Base-by-base conservation (phyloP, 2,113 vertebrate genomes). In the Upupa epops region DNA sequence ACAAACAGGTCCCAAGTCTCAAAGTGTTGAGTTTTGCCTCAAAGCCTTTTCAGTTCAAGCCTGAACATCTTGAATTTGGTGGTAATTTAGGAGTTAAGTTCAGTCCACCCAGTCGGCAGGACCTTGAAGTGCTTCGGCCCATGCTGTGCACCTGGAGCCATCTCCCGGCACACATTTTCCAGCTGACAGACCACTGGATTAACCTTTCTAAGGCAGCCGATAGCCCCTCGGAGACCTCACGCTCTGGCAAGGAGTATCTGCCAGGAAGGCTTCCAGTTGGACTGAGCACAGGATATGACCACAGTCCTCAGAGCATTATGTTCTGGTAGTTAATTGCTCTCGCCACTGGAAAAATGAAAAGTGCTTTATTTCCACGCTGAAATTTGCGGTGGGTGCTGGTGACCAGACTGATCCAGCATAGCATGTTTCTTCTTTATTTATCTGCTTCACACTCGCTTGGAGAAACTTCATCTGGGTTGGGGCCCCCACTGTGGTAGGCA, bases 231-330 rank as follows among this genome's bases (percentile, higher is more conserved):
- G 86, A 86, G 68, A 86, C 58, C 40, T 51, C 13, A 0, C 1
- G 3, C 60, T 85, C 89, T 72, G 51, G 61, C 37, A 45, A 48
- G 34, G 40, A 2, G 0, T 32, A 21, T 49, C 51, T 63, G 60
- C 85, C 85, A 82, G 66, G 37, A 77, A 19, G 28, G 71, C 71
- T 86, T 89, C 92, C 92, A 51, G 71, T 40, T 73, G 89, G 65
- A 64, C 37, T 88, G 7, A 11, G 46, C 69, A 13, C 58, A 45
- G 59, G 84, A 28, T 65, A 19, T 15, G 3, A 45, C 71, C 61
- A 37, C 2, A 8, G 45, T 55, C 72, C 72, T 78, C 37, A 21
- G 61, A 60, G 66, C 20, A 1, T 37, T 54, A 7, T 34, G 82
- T 78, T 83, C 82, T 64, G 63, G 51, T 9, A 49, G 56, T 7